Evolutionary conservation across 2,888 invertebrate species (phyloP).

Genomic region (Criorhina ranunculi): DNA sequence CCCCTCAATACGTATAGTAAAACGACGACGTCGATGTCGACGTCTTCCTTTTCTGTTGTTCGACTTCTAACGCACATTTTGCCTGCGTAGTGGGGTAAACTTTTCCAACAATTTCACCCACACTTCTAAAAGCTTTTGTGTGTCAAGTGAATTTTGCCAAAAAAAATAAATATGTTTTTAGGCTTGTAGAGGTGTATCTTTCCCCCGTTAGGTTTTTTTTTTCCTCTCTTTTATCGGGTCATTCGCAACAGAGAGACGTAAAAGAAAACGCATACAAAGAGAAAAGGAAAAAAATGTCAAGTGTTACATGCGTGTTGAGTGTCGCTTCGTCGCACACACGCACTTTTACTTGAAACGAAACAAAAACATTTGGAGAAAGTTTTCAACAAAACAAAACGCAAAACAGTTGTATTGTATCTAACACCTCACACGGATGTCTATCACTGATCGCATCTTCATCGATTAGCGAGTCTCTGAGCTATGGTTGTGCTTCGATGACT

Average conservation of each 20-base stretch:
- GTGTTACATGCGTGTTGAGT: slow-evolving; percentile 15
- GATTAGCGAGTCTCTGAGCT: slow-evolving; percentile 24
- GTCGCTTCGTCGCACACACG: slow-evolving; percentile 8
- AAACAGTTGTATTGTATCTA: slow-evolving; percentile 4
- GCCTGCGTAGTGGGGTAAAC: slow-evolving; percentile 26
- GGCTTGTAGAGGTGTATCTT: background rate
- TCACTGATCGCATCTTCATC: background rate
- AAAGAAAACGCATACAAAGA: background rate
- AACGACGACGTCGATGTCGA: slow-evolving; percentile 3
- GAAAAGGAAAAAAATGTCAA: background rate
- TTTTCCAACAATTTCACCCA: background rate
- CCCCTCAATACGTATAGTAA: slow-evolving; percentile 31
- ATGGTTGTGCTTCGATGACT: slow-evolving; percentile 30
- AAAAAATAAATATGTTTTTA: background rate
- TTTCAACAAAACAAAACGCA: background rate
- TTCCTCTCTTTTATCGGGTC: slow-evolving; percentile 56
- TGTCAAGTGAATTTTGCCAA: slow-evolving; percentile 56
- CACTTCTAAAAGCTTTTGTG: slow-evolving; percentile 33
- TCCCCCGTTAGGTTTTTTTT: slow-evolving; percentile 1
- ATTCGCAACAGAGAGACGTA: slow-evolving; percentile 32
- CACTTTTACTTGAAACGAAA: slow-evolving; percentile 16
- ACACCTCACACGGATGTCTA: slow-evolving; percentile 13
- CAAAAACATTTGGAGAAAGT: slow-evolving; percentile 42
- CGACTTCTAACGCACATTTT: slow-evolving; percentile 37
- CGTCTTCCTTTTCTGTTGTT: background rate